A percentile compares a stretch with the other conserved stretches of the same genome.
These are phyloP conservation scores for Rattus rattus DNA, from an alignment of 2,113 vertebrate genomes.

Conservation along the genomic window DNA sequence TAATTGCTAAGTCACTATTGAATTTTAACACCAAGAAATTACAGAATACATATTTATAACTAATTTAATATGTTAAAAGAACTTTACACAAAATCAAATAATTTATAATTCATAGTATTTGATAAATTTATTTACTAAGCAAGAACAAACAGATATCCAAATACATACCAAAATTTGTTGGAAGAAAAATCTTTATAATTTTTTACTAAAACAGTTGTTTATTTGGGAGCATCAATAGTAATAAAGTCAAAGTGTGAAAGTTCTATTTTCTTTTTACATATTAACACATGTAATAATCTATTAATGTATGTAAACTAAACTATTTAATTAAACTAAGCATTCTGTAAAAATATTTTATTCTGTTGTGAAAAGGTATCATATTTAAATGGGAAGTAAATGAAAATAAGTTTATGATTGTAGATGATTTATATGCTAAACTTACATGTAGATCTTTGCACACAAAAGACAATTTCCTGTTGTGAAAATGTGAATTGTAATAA, in stretches of 20 bases:
- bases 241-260: not conserved
- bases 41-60: slow-evolving; percentile 27
- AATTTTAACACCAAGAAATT: slow-evolving; percentile 76
- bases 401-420: not conserved
- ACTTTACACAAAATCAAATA: not conserved
- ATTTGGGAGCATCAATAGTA: not conserved
- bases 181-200: slow-evolving; percentile 15
- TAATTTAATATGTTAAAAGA: slow-evolving; percentile 32
- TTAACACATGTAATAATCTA: not conserved
- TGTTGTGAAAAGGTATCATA: not conserved
- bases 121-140: slow-evolving; percentile 54
- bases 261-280: slow-evolving; percentile 24
- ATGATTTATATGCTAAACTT: slow-evolving; percentile 6
- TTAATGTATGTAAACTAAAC: slow-evolving; percentile 11
- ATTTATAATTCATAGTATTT: slow-evolving; percentile 40
- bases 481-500: not conserved
- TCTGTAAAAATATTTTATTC: not conserved
- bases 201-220: not conserved
- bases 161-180: slow-evolving; percentile 5
- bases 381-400: not conserved
- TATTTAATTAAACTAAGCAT: not conserved
- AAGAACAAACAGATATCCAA: slow-evolving; percentile 31
- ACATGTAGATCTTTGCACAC: not conserved
- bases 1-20: slow-evolving; percentile 71
- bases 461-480: not conserved